phyloP scores from a whole-genome alignment of 2,113 vertebrate species.

The Amblyornis subalaris region DNA sequence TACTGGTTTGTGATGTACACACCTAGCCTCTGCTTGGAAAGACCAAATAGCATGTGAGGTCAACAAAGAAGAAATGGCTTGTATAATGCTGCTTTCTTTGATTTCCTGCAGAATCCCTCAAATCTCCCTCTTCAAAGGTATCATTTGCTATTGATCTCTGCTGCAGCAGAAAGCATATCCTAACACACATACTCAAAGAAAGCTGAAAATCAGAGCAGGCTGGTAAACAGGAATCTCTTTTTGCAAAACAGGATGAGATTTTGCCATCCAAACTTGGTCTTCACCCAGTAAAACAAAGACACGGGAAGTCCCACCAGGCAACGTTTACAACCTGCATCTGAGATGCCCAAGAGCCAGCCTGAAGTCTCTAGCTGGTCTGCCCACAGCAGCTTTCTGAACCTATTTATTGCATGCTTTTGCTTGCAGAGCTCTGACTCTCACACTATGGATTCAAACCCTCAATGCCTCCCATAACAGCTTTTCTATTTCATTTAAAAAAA shows the following conservation, averaged over 20 bases:
- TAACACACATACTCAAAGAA: not conserved
- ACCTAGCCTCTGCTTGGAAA: not conserved
- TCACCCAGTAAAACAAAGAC: not conserved
- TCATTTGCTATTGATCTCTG: constrained; percentile 31
- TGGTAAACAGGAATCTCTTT: not conserved
- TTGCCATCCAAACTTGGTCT: not conserved
- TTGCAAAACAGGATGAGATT: not conserved
- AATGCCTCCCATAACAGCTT: not conserved
- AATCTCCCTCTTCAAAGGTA: constrained; percentile 36
- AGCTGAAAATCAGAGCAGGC: not conserved
- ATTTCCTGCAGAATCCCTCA: constrained; percentile 39
- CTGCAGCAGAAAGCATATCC: not conserved
- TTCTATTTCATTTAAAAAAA: not conserved
- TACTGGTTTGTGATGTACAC: not conserved
- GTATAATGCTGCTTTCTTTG: constrained; percentile 4
- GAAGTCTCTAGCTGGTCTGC: not conserved
- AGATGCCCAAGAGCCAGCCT: not conserved
- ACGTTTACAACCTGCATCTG: not conserved
- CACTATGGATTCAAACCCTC: not conserved
- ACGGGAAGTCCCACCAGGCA: not conserved
- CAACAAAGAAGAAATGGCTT: not conserved
- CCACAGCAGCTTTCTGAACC: not conserved
- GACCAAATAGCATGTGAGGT: not conserved
- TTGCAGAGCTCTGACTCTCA: not conserved
- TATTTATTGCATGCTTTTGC: not conserved